phyloP scores from a whole-genome alignment of 2,888 invertebrate genomes.

The Heteropelma amictum region DNA sequence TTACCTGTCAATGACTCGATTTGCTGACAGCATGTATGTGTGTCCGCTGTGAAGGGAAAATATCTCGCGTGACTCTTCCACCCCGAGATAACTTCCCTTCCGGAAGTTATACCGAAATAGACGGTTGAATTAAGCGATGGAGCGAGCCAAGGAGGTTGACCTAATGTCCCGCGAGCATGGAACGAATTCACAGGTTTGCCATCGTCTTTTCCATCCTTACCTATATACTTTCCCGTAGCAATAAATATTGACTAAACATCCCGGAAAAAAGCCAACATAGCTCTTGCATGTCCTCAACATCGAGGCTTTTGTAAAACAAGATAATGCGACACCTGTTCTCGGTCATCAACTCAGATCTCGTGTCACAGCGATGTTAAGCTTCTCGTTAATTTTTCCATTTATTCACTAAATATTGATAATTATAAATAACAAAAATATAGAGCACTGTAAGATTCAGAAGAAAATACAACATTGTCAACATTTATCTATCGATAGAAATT shows the following conservation, averaged over 20 bases:
- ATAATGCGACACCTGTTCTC: no score
- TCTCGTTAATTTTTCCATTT: neutral
- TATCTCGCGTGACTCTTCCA: constrained; percentile 32
- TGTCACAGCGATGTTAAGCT: no score
- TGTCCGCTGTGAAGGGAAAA: constrained; percentile 19
- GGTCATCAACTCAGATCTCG: neutral
- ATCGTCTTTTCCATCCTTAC: neutral
- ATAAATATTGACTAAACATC: constrained; percentile 40
- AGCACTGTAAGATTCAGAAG: no score
- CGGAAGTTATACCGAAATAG: constrained; percentile 29
- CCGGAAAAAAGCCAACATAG: neutral
- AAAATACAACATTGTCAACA: no score
- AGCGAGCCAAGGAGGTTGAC: constrained; percentile 13
- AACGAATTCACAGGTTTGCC: constrained; percentile 36
- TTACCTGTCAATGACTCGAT: constrained; percentile 46
- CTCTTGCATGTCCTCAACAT: neutral
- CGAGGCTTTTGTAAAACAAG: constrained; percentile 4
- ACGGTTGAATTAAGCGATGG: constrained; percentile 44
- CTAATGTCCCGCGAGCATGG: constrained; percentile 42
- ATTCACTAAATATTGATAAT: no score
- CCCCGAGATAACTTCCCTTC: no score
- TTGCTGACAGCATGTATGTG: neutral
- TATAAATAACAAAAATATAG: neutral
- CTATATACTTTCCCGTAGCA: constrained; percentile 1
- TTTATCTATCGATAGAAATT: no score